These are phyloP conservation scores for Drosophila rufa DNA, from an alignment of 1,140 invertebrate species.

Conservation along the genomic window DNA sequence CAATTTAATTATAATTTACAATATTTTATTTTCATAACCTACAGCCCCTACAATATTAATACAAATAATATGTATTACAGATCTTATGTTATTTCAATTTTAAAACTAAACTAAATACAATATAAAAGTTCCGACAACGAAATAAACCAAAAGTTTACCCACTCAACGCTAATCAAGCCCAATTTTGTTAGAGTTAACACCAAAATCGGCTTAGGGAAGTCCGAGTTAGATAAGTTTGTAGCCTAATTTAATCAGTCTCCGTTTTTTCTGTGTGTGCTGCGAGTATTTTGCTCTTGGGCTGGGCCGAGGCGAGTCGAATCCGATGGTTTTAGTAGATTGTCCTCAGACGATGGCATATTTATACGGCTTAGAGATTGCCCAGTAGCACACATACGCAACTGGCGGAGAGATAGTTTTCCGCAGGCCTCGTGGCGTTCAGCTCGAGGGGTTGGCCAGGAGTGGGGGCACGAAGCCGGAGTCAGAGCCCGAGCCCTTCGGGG, in stretches of 20 bases:
- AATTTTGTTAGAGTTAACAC: slow-evolving; percentile 18
- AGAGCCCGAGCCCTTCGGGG: slow-evolving; percentile 42
- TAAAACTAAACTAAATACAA: neutral
- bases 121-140: neutral
- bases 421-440: slow-evolving; percentile 23
- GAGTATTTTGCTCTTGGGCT: slow-evolving; percentile 20
- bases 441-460: slow-evolving; percentile 3
- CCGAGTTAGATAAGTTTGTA: slow-evolving; percentile 27
- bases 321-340: slow-evolving; percentile 71
- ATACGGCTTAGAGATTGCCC: slow-evolving; percentile 73
- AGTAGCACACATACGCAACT: slow-evolving; percentile 72
- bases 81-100: neutral
- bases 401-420: slow-evolving; percentile 61
- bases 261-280: slow-evolving; percentile 30
- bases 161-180: slow-evolving; percentile 32
- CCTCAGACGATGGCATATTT: slow-evolving; percentile 69
- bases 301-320: slow-evolving; percentile 43
- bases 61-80: neutral
- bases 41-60: no score
- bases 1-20: no score
- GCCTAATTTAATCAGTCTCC: slow-evolving; percentile 42
- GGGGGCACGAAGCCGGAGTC: neutral
- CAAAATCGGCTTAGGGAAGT: slow-evolving; percentile 30
- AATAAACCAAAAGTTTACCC: slow-evolving; percentile 1
- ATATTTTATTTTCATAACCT: no score